These are phyloP conservation scores for Laterallus jamaicensis DNA, from an alignment of 2,113 vertebrate genomes.

Conservation along the genomic window DNA sequence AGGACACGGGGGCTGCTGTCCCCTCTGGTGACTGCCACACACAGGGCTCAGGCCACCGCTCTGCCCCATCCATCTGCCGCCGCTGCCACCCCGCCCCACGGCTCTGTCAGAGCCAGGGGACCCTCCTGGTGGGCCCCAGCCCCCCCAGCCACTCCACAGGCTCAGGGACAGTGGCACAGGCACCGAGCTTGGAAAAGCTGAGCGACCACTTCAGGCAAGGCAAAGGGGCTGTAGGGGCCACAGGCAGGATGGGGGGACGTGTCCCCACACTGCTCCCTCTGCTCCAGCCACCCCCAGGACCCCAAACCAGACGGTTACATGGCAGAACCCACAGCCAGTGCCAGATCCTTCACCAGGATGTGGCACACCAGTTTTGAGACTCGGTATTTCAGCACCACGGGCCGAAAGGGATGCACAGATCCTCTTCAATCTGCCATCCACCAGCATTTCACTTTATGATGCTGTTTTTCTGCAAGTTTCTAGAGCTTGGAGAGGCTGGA, in stretches of 20 bases:
- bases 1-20: fast-evolving
- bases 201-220: neutral
- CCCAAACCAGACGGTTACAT: neutral
- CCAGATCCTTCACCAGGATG: neutral
- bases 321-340: fast-evolving
- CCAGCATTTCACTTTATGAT: neutral
- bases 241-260: neutral
- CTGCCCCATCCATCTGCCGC: fast-evolving
- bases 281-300: fast-evolving
- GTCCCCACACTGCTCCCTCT: no score
- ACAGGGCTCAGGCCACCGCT: neutral
- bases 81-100: no score
- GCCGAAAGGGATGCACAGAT: neutral
- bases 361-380: fast-evolving
- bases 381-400: neutral
- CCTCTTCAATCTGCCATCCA: neutral
- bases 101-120: neutral
- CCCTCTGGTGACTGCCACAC: no score
- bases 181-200: neutral
- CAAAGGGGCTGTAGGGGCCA: neutral
- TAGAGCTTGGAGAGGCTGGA: neutral
- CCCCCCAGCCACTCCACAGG: neutral
- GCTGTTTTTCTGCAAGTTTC: neutral
- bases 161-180: neutral
- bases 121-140: neutral